phyloP scores from a whole-genome alignment of 2,888 invertebrate species.

The Formica aserva region DNA sequence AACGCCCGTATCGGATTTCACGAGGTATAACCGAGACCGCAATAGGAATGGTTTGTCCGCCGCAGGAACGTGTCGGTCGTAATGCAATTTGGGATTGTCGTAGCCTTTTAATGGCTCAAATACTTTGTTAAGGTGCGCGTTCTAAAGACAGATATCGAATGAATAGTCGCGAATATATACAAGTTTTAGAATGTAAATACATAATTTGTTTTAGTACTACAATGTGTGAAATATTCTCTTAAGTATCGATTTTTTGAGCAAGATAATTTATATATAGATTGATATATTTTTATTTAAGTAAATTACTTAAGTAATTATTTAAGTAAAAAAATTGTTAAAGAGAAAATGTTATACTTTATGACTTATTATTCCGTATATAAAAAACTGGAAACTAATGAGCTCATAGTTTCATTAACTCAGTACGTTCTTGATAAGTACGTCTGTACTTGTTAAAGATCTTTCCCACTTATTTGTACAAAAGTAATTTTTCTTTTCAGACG shows the following conservation, averaged over 20 bases:
- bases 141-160: neutral
- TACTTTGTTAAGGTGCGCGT: neutral
- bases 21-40: neutral
- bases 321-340: neutral
- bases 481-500: neutral
- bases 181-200: neutral
- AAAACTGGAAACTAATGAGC: neutral
- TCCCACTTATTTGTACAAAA: neutral
- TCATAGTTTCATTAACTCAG: neutral
- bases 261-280: neutral
- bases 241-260: neutral
- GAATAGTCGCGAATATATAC: neutral
- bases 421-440: neutral
- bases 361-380: neutral
- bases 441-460: neutral
- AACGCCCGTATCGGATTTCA: slow-evolving; percentile 6
- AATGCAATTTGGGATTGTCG: neutral
- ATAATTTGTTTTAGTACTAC: neutral
- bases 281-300: no score
- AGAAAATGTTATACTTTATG: neutral
- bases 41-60: neutral
- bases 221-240: neutral
- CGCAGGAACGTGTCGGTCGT: neutral
- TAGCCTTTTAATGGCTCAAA: neutral
- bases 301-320: neutral